These are phyloP conservation scores for Choreutis nemorana DNA, from an alignment of 2,888 invertebrate species.

Conservation along the genomic window DNA sequence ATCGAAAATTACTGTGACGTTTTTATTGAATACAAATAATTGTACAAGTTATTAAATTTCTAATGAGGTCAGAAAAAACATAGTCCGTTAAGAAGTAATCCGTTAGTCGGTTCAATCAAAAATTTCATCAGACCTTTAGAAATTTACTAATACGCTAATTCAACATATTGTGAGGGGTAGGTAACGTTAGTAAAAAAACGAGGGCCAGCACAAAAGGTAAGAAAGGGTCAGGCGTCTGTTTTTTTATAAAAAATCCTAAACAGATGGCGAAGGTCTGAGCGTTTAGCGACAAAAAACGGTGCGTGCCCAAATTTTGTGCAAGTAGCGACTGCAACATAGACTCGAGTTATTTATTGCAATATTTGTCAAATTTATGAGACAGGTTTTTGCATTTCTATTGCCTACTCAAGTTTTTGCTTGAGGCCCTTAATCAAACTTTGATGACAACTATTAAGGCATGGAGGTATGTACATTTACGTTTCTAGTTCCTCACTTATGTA, in stretches of 20 bases:
- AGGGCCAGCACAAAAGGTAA: slow-evolving; percentile 57
- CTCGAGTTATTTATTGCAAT: slow-evolving; percentile 1
- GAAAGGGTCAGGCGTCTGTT: slow-evolving; percentile 62
- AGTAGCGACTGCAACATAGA: slow-evolving; percentile 30
- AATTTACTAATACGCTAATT: slow-evolving; percentile 63
- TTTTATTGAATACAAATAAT: too few species aligned
- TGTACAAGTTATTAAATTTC: slow-evolving; percentile 26
- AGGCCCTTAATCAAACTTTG: too few species aligned
- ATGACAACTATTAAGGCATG: too few species aligned
- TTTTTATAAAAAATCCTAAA: slow-evolving; percentile 56
- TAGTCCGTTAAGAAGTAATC: slow-evolving; percentile 57
- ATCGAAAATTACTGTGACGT: slow-evolving; percentile 8
- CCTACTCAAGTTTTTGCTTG: too few species aligned
- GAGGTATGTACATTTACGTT: too few species aligned
- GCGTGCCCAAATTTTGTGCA: slow-evolving; percentile 49
- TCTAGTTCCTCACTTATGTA: too few species aligned
- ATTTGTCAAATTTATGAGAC: too few species aligned
- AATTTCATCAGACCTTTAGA: slow-evolving; percentile 59
- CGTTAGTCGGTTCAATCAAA: slow-evolving; percentile 59
- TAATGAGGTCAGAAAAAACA: slow-evolving; percentile 16
- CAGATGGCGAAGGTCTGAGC: slow-evolving; percentile 63
- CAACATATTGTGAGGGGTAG: slow-evolving; percentile 59
- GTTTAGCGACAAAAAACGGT: slow-evolving; percentile 60
- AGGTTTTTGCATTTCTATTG: too few species aligned
- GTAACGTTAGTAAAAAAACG: slow-evolving; percentile 35